Evolutionary conservation across 1,140 invertebrate species (phyloP).

Genomic region (Cydia pomonella): DNA sequence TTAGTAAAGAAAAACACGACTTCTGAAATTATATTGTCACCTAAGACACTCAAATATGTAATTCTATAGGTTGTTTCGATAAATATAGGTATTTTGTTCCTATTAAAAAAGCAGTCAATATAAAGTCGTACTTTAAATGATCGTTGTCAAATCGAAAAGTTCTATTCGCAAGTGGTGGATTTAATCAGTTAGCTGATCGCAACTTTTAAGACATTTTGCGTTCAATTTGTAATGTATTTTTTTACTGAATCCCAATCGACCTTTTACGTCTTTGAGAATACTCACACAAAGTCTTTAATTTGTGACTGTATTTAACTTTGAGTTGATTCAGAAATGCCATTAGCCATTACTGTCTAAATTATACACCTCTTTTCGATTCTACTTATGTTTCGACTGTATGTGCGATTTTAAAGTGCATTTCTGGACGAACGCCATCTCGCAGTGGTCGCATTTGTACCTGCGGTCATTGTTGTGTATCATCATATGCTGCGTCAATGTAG

Average conservation of each 20-base stretch:
- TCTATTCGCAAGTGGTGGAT: constrained; percentile 39
- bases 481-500: constrained; percentile 70
- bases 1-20: no score
- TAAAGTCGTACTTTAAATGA: no score
- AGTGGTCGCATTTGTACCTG: constrained; percentile 44
- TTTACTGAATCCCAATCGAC: constrained; percentile 35
- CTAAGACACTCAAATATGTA: no score
- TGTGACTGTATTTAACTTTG: no score
- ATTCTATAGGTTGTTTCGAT: no score
- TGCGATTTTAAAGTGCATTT: constrained; percentile 41
- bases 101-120: no score
- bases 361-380: not conserved
- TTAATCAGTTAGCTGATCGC: constrained; percentile 38
- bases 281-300: no score
- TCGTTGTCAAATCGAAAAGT: constrained; percentile 48
- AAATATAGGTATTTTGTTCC: no score
- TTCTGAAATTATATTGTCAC: no score
- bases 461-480: constrained; percentile 74
- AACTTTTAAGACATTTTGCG: constrained; percentile 39
- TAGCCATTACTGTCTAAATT: no score
- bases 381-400: constrained; percentile 10
- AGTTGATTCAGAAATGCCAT: no score
- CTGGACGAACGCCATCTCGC: constrained; percentile 49
- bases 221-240: constrained; percentile 45
- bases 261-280: constrained; percentile 36